Evolutionary conservation across 2,113 vertebrate genomes (phyloP).

Genomic region (Ploceus nigricollis): DNA sequence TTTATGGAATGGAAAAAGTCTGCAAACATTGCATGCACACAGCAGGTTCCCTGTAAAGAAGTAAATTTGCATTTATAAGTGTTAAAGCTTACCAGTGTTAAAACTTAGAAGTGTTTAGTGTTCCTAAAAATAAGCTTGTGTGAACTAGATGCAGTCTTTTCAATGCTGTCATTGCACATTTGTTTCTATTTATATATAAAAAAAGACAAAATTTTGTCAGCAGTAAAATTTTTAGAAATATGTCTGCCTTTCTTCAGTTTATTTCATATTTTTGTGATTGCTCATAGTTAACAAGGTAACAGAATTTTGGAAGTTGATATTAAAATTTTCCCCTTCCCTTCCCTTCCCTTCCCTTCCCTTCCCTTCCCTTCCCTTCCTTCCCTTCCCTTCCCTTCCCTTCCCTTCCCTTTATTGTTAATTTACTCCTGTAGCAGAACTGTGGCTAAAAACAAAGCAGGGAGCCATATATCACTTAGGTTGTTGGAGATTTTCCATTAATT

Average conservation of each 20-base stretch:
- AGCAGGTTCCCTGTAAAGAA: background rate
- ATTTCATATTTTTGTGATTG: background rate
- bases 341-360: background rate
- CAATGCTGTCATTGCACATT: background rate
- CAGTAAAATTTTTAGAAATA: background rate
- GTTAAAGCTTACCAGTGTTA: background rate
- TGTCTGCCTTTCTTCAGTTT: background rate
- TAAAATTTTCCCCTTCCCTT: background rate
- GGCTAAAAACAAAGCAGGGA: background rate
- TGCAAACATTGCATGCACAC: background rate
- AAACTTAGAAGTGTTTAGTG: background rate
- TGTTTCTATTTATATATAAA: background rate
- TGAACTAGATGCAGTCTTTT: background rate
- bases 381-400: background rate
- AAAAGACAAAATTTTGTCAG: background rate
- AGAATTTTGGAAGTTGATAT: background rate
- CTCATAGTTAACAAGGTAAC: background rate
- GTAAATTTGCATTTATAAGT: background rate
- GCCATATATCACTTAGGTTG: background rate
- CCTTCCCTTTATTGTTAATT: background rate
- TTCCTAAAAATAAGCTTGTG: slow-evolving; percentile 9
- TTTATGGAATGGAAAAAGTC: background rate
- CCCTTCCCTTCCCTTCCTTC: too few species aligned
- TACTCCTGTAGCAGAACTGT: background rate
- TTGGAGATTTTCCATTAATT: background rate